phyloP scores from a whole-genome alignment of 64 coral and sea anemone genomes.

The Montipora capricornis region DNA sequence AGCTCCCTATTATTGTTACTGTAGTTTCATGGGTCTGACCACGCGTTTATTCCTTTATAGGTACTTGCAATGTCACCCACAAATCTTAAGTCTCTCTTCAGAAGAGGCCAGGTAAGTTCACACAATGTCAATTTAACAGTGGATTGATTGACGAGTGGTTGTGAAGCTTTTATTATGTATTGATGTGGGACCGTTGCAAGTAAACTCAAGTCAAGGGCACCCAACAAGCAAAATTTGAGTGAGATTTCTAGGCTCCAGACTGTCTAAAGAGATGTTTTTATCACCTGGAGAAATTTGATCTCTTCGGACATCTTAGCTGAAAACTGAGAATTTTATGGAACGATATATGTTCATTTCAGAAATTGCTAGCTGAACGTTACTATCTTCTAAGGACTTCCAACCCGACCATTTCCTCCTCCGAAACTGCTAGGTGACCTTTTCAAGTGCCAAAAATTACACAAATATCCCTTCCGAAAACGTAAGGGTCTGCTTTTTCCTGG shows the following conservation, averaged over 20 bases:
- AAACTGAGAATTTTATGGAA: no score
- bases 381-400: no score
- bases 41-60: neutral
- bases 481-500: no score
- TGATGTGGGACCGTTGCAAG: neutral
- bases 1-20: neutral
- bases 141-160: neutral
- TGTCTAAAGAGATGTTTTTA: neutral
- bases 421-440: no score
- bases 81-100: slow-evolving; percentile 33
- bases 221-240: no score
- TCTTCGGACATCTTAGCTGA: neutral
- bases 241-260: no score
- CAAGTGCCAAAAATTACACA: no score
- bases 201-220: no score
- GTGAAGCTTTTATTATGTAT: neutral
- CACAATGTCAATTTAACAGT: neutral
- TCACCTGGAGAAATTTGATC: neutral
- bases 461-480: no score
- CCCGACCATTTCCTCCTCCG: no score
- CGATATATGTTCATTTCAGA: no score
- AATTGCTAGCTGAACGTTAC: no score
- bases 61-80: slow-evolving; percentile 12
- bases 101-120: slow-evolving; percentile 28
- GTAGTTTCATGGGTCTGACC: neutral